phyloP scores from a whole-genome alignment of 2,113 vertebrate genomes.

The Gadus chalcogrammus region DNA sequence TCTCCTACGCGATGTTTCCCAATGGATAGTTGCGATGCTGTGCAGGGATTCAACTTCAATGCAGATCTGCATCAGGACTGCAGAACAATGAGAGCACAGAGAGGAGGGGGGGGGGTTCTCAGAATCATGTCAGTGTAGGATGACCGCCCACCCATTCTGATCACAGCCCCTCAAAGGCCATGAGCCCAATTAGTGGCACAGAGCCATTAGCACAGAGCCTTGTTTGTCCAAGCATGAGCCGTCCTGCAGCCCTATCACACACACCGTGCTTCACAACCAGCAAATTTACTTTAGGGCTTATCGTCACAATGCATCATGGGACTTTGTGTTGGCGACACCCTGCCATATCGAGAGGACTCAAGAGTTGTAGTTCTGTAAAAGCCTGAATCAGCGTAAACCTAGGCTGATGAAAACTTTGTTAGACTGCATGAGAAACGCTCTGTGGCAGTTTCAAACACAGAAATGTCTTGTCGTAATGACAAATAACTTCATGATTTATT shows the following conservation, averaged over 20 bases:
- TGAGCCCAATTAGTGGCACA: constrained; percentile 56
- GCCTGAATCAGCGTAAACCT: no score
- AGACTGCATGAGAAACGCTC: not conserved
- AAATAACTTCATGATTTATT: not conserved
- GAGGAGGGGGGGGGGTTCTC: constrained; percentile 31
- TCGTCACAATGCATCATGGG: no score
- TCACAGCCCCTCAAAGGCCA: constrained; percentile 56
- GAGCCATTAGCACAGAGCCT: constrained; percentile 1
- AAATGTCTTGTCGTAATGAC: constrained; percentile 16
- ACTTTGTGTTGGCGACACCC: no score
- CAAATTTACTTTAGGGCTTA: no score
- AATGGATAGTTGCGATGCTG: constrained; percentile 59
- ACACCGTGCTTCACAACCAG: no score
- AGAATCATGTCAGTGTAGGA: constrained; percentile 40
- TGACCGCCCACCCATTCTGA: constrained; percentile 69
- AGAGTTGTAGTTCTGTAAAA: no score
- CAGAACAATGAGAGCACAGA: constrained; percentile 54
- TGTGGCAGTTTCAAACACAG: constrained; percentile 22
- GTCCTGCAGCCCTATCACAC: no score
- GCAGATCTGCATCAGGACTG: constrained; percentile 64
- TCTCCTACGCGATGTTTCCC: constrained; percentile 47
- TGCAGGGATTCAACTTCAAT: constrained; percentile 67
- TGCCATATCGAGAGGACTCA: no score
- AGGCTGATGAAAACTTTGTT: no score
- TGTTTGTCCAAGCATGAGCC: no score